Base-by-base conservation (phyloP, 2,113 vertebrate species). In the Salvelinus namaycush region DNA sequence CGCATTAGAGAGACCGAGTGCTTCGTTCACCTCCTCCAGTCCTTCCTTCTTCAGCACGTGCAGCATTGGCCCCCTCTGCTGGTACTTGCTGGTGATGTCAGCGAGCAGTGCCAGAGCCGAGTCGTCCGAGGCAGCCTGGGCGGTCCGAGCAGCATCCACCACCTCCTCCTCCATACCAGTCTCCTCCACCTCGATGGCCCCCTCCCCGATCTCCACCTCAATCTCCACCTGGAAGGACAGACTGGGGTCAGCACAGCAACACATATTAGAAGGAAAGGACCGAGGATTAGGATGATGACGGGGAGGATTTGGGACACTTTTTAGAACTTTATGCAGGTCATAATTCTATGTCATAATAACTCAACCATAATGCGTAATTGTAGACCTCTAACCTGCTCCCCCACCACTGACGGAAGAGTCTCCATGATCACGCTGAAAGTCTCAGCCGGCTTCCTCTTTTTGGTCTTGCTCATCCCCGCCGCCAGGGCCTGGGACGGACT, bases 11-110 rank as follows among this genome's bases (percentile, higher is more conserved):
- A 51, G 49, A 18, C 2, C 0, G 16, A 54, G 14, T 54, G 51
- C 14, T 54, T 54, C 0, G 16, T 18, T 62, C 8, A 62, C 59
- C 74, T 11, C 39, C 39, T 88, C 88, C 4, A 84, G 76, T 29
- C 7, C 84, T 66, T 48, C 88, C 59, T 87, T 90, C 67, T 88
- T 92, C 29, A 90, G 70, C 22, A 91, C 75, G 5, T 93, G 92
- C 22, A 91, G 77, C 0, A 87, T 79, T 59, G 87, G 81, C 71
- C 96, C 95, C 64, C 93, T 97, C 20, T 96, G 97, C 72, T 97
- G 97, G 89, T 98, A 99, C 87, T 99, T 99, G 89, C 98, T 99
- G 83, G 98, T 99, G 77, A 99, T 99, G 85, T 99, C 98, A 6
- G 98, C 98, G 73, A 99, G 91, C 77, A 99, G 92, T 34, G 96